Percentiles rank a stretch among this genome's conserved stretches.
Conservation (phyloP, 2,888 invertebrate genomes). For the Chrysopilus asiliformis region DNA sequence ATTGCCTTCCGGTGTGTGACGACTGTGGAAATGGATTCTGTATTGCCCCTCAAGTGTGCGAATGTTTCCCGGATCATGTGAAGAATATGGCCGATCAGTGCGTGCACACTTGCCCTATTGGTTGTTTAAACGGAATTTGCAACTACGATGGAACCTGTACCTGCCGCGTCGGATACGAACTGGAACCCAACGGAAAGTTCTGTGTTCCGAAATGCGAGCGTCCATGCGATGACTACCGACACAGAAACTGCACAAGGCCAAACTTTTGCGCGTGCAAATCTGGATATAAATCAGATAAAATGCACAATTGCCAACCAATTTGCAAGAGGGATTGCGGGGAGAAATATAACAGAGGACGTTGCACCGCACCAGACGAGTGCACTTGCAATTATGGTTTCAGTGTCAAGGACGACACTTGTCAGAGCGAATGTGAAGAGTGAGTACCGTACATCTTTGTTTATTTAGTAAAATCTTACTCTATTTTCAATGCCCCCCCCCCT, state of each 20-base stretch:
- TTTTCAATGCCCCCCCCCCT: too few species aligned
- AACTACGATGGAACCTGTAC: conserved; percentile 18
- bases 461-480: too few species aligned
- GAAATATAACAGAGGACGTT: conserved; percentile 20
- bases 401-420: conserved; percentile 6
- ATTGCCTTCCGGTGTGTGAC: conserved; percentile 35
- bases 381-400: conserved; percentile 14
- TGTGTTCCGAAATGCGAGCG: conserved; percentile 20
- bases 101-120: conserved; percentile 18
- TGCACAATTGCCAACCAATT: conserved; percentile 21
- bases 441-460: too few species aligned
- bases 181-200: conserved; percentile 29
- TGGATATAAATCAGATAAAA: conserved; percentile 23
- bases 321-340: conserved; percentile 29
- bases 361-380: conserved; percentile 19
- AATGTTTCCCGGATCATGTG: conserved; percentile 41
- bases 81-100: conserved; percentile 36
- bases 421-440: too few species aligned
- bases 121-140: conserved; percentile 32
- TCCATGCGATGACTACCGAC: conserved; percentile 21
- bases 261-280: conserved; percentile 24
- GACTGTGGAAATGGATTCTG: conserved; percentile 8
- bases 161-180: conserved; percentile 15
- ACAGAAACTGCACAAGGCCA: conserved; percentile 22
- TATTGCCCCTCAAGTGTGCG: conserved; percentile 6